A percentile compares a stretch with the other conserved stretches of the same genome.
phyloP scores from a whole-genome alignment of 2,888 invertebrate genomes.

The Drosophila ezoana region DNA sequence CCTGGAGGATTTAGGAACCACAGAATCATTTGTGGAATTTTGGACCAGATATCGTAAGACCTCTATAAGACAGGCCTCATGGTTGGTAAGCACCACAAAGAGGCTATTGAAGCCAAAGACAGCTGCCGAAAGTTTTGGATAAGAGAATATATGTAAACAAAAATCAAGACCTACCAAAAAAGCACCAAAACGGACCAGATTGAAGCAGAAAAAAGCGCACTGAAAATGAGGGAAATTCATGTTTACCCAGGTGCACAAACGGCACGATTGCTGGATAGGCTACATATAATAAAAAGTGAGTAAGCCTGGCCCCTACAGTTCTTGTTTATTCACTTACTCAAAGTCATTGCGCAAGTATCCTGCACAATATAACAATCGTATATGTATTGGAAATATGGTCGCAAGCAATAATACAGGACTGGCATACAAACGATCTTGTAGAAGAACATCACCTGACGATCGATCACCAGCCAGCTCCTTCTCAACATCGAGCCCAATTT shows the following conservation, averaged over 20 bases:
- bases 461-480: slow-evolving; percentile 54
- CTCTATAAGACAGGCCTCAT: slow-evolving; percentile 69
- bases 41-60: slow-evolving; percentile 65
- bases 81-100: slow-evolving; percentile 68
- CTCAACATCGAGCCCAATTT: slow-evolving; percentile 46
- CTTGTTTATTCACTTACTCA: slow-evolving; percentile 41
- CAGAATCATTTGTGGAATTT: slow-evolving; percentile 60
- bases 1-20: slow-evolving; percentile 57
- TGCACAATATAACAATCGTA: slow-evolving; percentile 58
- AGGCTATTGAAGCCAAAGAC: slow-evolving; percentile 74
- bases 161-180: slow-evolving; percentile 44
- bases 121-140: slow-evolving; percentile 33
- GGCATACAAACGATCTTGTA: slow-evolving; percentile 67
- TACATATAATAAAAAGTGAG: not conserved
- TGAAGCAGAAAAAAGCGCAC: slow-evolving; percentile 64
- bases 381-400: slow-evolving; percentile 69
- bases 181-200: slow-evolving; percentile 65
- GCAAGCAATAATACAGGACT: slow-evolving; percentile 56
- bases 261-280: slow-evolving; percentile 68
- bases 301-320: not conserved
- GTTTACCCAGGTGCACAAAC: slow-evolving; percentile 49
- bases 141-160: too few species aligned
- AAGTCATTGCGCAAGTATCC: slow-evolving; percentile 62
- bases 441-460: slow-evolving; percentile 70
- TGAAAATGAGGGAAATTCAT: slow-evolving; percentile 58